Base-by-base conservation (phyloP, 2,113 vertebrate genomes). In the Delphinapterus leucas region DNA sequence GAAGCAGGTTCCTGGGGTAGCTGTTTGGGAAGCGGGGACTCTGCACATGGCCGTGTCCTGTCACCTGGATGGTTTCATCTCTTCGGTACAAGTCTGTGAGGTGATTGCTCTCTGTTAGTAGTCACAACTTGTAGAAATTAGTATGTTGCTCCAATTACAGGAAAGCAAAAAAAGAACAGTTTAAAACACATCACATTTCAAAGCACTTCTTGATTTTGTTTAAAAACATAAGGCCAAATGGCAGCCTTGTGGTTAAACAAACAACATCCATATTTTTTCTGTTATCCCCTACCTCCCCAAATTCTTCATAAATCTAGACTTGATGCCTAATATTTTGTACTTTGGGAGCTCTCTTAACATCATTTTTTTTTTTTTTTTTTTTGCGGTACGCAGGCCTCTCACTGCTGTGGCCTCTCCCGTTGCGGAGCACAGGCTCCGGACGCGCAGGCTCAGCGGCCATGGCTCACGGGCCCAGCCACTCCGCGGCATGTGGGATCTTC, bases 81-180 rank as follows among this genome's bases (percentile, higher is more conserved):
- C 99, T 99, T 97, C 99, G 99, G 99, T 99, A 99, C 98, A 99
- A 99, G 99, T 99, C 99, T 99, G 99, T 99, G 99, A 99, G 99
- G 99, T 97, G 99, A 99, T 99, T 99, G 99, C 99, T 99, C 98
- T 99, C 99, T 99, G 99, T 99, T 99, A 99, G 99, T 99, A 99
- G 98, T 99, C 99, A 99, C 99, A 99, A 99, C 99, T 99, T 98
- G 98, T 98, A 99, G 98, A 99, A 99, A 99, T 99, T 99, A 99
- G 98, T 99, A 98, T 97, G 98, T 98, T 99, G 99, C 89, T 98
- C 98, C 98, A 99, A 98, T 98, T 98, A 99, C 31, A 98, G 98
- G 98, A 98, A 98, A 97, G 98, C 95, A 98, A 96, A 96, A 94
- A 96, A 97, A 94, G 88, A 98, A 98, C 91, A 99, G 74, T 98